Conservation (phyloP, 2,797 vertebrate genomes). For the Trichosurus vulpecula region DNA sequence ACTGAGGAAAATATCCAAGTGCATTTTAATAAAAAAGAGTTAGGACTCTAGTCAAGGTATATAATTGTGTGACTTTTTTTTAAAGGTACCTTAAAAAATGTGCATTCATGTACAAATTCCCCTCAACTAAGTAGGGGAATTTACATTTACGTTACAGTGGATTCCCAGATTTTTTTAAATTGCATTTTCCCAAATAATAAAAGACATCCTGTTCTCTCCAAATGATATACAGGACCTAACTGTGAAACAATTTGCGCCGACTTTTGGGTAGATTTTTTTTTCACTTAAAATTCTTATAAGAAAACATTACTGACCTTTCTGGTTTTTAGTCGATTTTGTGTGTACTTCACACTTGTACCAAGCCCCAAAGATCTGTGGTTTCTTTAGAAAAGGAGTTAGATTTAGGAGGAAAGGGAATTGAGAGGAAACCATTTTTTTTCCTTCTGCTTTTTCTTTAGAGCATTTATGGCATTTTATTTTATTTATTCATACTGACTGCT, state of each 20-base stretch:
- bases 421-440: slow-evolving; percentile 33
- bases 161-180: background rate
- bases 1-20: slow-evolving; percentile 3
- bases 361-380: slow-evolving; percentile 39
- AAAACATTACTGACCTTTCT: background rate
- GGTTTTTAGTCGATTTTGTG: background rate
- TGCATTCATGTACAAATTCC: background rate
- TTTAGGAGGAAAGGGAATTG: background rate
- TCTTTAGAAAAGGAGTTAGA: slow-evolving; percentile 30
- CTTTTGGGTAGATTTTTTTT: background rate
- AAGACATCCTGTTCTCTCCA: background rate
- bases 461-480: slow-evolving; percentile 62
- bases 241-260: background rate
- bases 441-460: slow-evolving; percentile 43
- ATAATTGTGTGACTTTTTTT: background rate
- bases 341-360: slow-evolving; percentile 5
- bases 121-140: background rate
- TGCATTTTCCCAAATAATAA: background rate
- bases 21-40: background rate
- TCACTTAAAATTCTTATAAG: slow-evolving; percentile 6
- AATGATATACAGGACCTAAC: background rate
- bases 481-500: slow-evolving; percentile 57
- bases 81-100: background rate
- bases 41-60: background rate
- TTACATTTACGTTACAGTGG: no score